These are phyloP conservation scores for Vannuccia rotundouncinata DNA, from an alignment of 2,888 invertebrate species.

Conservation along the genomic window DNA sequence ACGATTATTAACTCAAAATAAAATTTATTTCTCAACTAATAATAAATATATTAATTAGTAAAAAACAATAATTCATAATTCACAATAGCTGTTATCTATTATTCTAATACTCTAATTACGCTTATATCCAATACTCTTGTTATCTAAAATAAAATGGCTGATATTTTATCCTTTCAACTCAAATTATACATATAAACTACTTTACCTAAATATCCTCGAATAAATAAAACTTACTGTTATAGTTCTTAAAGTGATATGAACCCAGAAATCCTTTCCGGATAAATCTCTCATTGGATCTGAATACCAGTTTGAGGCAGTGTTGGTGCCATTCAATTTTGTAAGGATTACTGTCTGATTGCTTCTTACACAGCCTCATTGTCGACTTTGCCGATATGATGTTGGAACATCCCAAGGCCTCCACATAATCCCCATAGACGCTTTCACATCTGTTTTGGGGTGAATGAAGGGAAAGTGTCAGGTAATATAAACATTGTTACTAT, in stretches of 20 bases:
- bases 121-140: no score
- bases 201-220: no score
- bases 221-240: constrained; percentile 7
- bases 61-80: no score
- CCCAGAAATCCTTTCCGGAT: background rate
- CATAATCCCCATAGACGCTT: background rate
- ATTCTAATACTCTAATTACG: no score
- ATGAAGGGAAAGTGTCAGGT: background rate
- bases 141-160: no score
- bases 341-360: background rate
- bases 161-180: no score
- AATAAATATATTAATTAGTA: no score
- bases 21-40: no score
- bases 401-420: background rate
- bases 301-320: background rate
- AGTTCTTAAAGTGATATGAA: background rate
- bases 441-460: background rate
- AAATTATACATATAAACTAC: no score
- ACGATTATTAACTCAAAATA: no score
- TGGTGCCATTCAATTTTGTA: constrained; percentile 6
- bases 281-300: background rate
- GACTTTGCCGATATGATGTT: background rate
- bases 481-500: background rate
- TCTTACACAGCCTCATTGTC: background rate
- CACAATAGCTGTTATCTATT: no score